These are phyloP conservation scores for Callorhinus ursinus DNA, from an alignment of 2,113 vertebrate species.

Conservation along the genomic window DNA sequence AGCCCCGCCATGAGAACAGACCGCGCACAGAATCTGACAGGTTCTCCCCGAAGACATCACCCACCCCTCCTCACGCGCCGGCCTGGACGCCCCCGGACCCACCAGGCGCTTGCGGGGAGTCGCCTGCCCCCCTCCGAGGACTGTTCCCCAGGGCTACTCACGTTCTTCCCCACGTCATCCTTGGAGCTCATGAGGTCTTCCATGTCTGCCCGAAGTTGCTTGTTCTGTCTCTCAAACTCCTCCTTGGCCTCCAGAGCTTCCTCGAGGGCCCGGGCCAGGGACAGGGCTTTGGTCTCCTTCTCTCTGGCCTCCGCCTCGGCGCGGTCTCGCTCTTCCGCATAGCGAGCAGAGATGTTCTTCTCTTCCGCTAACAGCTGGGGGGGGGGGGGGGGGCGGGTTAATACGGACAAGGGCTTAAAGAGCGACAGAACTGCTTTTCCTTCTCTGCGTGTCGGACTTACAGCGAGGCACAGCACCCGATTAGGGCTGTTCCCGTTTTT, in stretches of 20 bases:
- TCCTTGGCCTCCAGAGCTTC: slow-evolving; percentile 96
- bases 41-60: rapidly evolving
- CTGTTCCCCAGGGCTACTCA: slow-evolving; percentile 46
- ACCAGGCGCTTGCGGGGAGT: background rate
- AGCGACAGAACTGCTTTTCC: background rate
- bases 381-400: background rate
- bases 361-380: slow-evolving; percentile 94
- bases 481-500: background rate
- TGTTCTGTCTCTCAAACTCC: slow-evolving; percentile 96
- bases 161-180: slow-evolving; percentile 98
- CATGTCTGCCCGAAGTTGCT: slow-evolving; percentile 97
- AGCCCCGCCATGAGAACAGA: background rate
- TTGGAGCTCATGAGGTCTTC: slow-evolving; percentile 99
- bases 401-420: too few species aligned
- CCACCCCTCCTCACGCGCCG: rapidly evolving
- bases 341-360: slow-evolving; percentile 95
- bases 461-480: rapidly evolving
- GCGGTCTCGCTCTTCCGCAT: slow-evolving; percentile 95
- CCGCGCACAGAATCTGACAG: too few species aligned
- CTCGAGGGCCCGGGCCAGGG: slow-evolving; percentile 93
- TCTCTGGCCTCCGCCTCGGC: slow-evolving; percentile 97
- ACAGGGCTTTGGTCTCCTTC: slow-evolving; percentile 97
- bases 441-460: background rate
- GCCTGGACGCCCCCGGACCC: background rate
- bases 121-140: rapidly evolving